A percentile compares a stretch with the other conserved stretches of the same genome.
Evolutionary conservation across 2,113 vertebrate genomes (phyloP).

Genomic region (Tetrax tetrax): DNA sequence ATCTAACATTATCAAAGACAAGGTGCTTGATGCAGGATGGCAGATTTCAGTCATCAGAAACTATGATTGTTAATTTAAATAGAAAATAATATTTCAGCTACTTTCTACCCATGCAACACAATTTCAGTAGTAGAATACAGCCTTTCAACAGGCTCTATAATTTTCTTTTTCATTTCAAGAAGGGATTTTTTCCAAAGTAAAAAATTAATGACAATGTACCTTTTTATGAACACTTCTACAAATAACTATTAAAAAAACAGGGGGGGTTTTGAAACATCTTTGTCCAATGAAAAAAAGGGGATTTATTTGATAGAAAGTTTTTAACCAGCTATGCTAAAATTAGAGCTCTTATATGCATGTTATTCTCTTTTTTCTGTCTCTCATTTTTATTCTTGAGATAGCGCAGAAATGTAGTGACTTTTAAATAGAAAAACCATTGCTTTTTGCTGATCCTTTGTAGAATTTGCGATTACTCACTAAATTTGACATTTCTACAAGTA

Average conservation of each 20-base stretch:
- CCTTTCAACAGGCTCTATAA: background rate
- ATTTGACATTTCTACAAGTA: background rate
- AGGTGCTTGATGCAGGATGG: background rate
- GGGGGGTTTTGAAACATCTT: background rate
- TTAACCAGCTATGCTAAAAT: background rate
- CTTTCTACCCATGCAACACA: background rate
- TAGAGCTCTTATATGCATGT: background rate
- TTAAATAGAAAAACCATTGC: rapidly evolving
- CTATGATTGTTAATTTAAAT: background rate
- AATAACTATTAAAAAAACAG: background rate
- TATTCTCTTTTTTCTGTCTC: background rate
- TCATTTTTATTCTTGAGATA: background rate
- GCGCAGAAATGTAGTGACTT: background rate
- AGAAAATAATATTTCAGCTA: background rate
- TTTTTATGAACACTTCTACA: background rate
- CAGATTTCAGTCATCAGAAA: background rate
- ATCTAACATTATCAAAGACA: background rate
- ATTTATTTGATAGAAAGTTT: background rate
- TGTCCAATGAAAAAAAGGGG: background rate
- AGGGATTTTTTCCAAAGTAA: background rate
- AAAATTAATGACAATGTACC: background rate
- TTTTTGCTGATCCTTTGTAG: background rate
- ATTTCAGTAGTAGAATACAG: background rate
- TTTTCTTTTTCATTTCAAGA: background rate
- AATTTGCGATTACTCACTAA: background rate